Conservation (phyloP, 2,113 vertebrate species). For the Mirza zaza region DNA sequence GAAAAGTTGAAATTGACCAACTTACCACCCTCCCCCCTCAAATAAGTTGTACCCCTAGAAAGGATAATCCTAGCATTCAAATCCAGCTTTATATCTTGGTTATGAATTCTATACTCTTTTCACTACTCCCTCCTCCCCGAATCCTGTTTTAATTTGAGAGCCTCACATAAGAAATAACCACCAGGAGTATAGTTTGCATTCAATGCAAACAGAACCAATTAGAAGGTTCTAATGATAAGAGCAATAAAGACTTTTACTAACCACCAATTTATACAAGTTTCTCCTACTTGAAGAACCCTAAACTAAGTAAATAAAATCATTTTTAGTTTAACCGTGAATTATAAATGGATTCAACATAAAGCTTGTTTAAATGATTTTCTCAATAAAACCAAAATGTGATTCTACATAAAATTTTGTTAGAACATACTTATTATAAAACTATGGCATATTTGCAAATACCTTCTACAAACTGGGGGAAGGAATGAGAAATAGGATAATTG, state of each 20-base stretch:
- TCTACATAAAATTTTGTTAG: constrained; percentile 28
- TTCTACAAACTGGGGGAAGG: background rate
- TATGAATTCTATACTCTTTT: background rate
- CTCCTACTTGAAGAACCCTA: background rate
- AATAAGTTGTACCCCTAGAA: background rate
- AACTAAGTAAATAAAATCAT: background rate
- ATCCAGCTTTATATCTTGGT: background rate
- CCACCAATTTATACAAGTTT: background rate
- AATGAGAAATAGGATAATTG: background rate
- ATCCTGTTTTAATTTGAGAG: background rate
- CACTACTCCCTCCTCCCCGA: background rate
- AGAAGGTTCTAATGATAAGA: background rate
- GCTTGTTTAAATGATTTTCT: background rate
- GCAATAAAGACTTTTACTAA: constrained; percentile 3
- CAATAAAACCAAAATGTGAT: background rate
- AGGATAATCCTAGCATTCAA: background rate
- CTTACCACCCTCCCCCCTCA: background rate
- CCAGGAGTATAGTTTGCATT: background rate
- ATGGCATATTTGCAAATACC: background rate
- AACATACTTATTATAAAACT: background rate
- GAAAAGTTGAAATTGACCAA: constrained; percentile 1
- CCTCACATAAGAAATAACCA: background rate
- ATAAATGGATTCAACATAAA: constrained; percentile 27
- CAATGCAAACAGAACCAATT: too few species aligned
- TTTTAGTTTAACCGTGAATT: constrained; percentile 25